Evolutionary conservation across 2,113 vertebrate genomes (phyloP).

Genomic region (Copsychus sechellarum): DNA sequence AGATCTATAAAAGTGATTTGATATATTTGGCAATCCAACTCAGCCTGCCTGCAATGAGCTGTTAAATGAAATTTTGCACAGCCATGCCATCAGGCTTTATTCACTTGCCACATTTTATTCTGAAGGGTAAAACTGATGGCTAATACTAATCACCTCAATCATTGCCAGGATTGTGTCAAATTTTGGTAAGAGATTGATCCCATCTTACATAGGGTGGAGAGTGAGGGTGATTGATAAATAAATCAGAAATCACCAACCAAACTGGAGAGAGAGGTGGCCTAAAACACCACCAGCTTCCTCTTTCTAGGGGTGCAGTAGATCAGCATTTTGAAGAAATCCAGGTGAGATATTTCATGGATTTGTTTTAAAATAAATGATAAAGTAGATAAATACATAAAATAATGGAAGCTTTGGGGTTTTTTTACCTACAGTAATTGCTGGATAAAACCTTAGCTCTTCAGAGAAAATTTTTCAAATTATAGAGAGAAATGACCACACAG

Average conservation of each 20-base stretch:
- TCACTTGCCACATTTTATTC: constrained; percentile 60
- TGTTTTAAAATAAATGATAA: not conserved
- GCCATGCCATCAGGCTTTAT: constrained; percentile 43
- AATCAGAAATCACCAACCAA: not conserved
- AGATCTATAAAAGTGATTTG: constrained; percentile 70
- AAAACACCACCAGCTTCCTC: not conserved
- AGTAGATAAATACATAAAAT: not conserved
- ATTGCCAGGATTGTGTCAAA: not conserved
- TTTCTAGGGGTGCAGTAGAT: not conserved
- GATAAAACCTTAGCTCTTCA: not conserved
- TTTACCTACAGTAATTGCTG: not conserved
- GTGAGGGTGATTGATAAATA: not conserved
- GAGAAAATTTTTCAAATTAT: not conserved
- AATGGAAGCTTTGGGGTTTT: rapidly evolving
- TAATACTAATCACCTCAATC: not conserved
- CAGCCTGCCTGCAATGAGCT: constrained; percentile 61
- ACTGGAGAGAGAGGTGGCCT: not conserved
- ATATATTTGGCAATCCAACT: constrained; percentile 54
- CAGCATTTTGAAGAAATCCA: not conserved
- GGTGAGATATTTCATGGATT: not conserved
- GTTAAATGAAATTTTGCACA: constrained; percentile 71
- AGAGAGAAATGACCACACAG: not conserved
- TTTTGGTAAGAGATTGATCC: not conserved
- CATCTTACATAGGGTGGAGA: not conserved
- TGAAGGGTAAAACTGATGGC: constrained; percentile 26